Evolutionary conservation across 2,797 vertebrate species (phyloP).

Genomic region (Dryobates pubescens): DNA sequence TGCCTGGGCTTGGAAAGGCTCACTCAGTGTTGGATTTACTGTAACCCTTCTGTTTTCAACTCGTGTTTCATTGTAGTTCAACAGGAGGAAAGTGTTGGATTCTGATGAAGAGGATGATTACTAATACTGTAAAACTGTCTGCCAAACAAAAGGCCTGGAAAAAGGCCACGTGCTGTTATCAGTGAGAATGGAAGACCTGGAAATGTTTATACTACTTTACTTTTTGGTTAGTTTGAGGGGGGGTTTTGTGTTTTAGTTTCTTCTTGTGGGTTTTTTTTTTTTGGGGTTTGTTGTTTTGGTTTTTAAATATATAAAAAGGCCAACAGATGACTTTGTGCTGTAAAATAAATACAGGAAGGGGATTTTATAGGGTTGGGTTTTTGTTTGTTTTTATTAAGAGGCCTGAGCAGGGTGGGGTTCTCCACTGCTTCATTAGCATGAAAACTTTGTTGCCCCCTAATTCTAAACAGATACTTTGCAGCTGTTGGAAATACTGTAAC

Average conservation of each 20-base stretch:
- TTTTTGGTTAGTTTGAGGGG: background rate
- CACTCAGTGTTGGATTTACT: background rate
- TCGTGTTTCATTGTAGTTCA: constrained; percentile 83
- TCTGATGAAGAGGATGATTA: constrained; percentile 95
- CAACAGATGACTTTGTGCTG: constrained; percentile 63
- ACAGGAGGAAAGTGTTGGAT: constrained; percentile 95
- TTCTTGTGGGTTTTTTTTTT: too few species aligned
- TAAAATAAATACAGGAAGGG: constrained; percentile 48
- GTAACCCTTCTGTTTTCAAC: background rate
- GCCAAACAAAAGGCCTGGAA: constrained; percentile 23
- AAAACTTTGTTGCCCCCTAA: constrained; percentile 4
- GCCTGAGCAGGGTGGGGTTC: background rate
- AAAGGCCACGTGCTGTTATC: constrained; percentile 4
- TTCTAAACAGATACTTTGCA: background rate
- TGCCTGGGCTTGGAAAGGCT: background rate
- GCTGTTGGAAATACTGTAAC: background rate
- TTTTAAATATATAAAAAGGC: constrained; percentile 38
- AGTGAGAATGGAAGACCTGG: constrained; percentile 50
- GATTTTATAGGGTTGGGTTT: constrained; percentile 58
- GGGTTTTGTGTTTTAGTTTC: too few species aligned
- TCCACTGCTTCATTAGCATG: background rate
- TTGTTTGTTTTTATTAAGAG: constrained; percentile 49
- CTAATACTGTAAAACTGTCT: constrained; percentile 45
- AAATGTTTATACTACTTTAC: constrained; percentile 68
- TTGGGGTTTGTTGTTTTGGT: background rate